Evolutionary conservation across 2,797 vertebrate species (phyloP).

Genomic region (Iguana delicatissima): DNA sequence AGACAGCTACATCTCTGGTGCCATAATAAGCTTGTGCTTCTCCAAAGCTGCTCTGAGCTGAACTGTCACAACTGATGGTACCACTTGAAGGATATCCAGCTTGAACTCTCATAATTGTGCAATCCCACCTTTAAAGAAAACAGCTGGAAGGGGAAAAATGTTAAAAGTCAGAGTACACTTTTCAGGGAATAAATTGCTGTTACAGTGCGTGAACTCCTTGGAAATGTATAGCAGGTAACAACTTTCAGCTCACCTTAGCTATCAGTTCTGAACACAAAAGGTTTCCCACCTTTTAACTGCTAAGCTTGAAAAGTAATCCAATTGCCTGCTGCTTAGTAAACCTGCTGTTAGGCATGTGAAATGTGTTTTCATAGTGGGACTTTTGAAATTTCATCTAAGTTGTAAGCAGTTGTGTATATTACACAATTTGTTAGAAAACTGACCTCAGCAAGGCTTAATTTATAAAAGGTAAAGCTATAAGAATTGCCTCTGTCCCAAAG

Average conservation of each 20-base stretch:
- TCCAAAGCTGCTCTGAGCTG: background rate
- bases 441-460: background rate
- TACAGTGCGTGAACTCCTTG: constrained; percentile 14
- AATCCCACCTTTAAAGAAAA: background rate
- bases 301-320: constrained; percentile 13
- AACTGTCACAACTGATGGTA: too few relatives aligned
- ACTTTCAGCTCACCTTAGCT: background rate
- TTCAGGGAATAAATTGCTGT: background rate
- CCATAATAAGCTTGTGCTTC: background rate
- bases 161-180: background rate
- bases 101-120: background rate
- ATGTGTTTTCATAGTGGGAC: background rate
- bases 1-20: background rate
- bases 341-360: constrained; percentile 36
- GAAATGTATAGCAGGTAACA: background rate
- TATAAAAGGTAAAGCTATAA: background rate
- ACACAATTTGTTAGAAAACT: background rate
- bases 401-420: constrained; percentile 40
- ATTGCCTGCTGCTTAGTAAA: constrained; percentile 35
- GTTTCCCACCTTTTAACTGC: constrained; percentile 40
- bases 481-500: background rate
- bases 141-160: background rate
- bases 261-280: constrained; percentile 15
- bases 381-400: constrained; percentile 51
- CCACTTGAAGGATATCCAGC: background rate